These are phyloP conservation scores for Leptinotarsa undecemlineata DNA, from an alignment of 1,140 invertebrate genomes.

Conservation along the genomic window DNA sequence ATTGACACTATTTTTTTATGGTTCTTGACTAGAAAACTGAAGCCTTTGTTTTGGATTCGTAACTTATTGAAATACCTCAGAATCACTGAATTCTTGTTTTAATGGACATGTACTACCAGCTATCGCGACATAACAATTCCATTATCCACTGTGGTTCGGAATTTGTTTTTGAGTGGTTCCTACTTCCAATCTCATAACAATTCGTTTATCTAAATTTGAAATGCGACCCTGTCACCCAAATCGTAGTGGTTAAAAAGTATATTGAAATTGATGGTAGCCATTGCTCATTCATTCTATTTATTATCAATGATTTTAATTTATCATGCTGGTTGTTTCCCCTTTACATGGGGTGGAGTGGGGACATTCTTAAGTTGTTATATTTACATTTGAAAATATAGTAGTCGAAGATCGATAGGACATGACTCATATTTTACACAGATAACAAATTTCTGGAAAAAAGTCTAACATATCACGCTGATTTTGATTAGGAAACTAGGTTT, in stretches of 20 bases:
- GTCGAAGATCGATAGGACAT: too few species aligned
- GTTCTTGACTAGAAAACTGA: too few species aligned
- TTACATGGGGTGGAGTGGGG: too few species aligned
- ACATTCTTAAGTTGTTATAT: too few species aligned
- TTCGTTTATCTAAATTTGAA: conserved; percentile 1
- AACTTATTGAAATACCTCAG: not conserved
- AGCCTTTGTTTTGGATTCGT: too few species aligned
- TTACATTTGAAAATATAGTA: too few species aligned
- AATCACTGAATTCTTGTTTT: not conserved
- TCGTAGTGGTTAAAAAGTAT: not conserved
- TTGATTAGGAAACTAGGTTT: too few species aligned
- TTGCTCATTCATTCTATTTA: not conserved
- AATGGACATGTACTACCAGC: not conserved
- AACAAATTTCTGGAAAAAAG: too few species aligned
- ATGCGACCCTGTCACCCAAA: not conserved
- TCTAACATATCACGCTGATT: too few species aligned
- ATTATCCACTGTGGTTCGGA: not conserved
- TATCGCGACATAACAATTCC: not conserved
- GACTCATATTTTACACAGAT: too few species aligned
- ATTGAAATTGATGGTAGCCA: not conserved
- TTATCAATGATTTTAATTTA: not conserved
- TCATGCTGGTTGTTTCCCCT: not conserved
- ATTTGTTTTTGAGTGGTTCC: not conserved
- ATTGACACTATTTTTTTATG: too few species aligned
- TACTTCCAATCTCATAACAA: not conserved